Percentiles rank a stretch among this genome's conserved stretches.
phyloP scores from a whole-genome alignment of 2,113 vertebrate species.

The Pituophis catenifer region DNA sequence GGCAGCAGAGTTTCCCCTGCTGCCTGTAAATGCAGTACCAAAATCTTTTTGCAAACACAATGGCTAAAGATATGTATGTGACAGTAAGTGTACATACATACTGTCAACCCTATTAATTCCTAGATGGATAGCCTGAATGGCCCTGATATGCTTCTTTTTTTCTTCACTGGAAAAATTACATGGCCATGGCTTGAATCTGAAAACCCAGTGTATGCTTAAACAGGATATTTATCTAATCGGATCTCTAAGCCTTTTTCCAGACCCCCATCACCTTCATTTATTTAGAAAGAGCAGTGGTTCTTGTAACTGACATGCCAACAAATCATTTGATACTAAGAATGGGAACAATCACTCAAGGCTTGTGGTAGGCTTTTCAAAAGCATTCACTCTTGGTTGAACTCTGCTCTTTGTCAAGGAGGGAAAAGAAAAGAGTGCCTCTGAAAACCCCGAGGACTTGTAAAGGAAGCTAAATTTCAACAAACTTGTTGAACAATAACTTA shows the following conservation, averaged over 20 bases:
- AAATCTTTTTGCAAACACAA: neutral
- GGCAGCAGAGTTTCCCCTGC: neutral
- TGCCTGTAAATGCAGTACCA: neutral
- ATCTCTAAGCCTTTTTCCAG: rapidly evolving
- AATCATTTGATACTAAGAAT: conserved; percentile 8
- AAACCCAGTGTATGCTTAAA: conserved; percentile 19
- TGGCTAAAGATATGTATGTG: neutral
- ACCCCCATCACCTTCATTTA: conserved; percentile 29
- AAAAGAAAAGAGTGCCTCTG: neutral
- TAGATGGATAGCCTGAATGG: neutral
- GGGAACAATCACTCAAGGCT: conserved; percentile 8
- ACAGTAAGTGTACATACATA: neutral
- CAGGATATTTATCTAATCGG: conserved; percentile 26
- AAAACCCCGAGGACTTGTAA: neutral
- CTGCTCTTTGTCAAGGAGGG: neutral
- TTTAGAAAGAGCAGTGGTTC: conserved; percentile 35
- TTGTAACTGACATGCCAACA: neutral
- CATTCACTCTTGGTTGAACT: conserved; percentile 15
- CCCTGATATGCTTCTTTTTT: conserved; percentile 35
- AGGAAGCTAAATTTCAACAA: neutral
- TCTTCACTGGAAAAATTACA: conserved; percentile 29
- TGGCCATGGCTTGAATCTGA: conserved; percentile 48
- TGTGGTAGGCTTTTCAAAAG: conserved; percentile 7
- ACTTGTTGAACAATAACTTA: neutral
- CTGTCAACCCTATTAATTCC: neutral